Conservation (phyloP, 1,140 invertebrate genomes). For the Zaprionus tsacasi region DNA sequence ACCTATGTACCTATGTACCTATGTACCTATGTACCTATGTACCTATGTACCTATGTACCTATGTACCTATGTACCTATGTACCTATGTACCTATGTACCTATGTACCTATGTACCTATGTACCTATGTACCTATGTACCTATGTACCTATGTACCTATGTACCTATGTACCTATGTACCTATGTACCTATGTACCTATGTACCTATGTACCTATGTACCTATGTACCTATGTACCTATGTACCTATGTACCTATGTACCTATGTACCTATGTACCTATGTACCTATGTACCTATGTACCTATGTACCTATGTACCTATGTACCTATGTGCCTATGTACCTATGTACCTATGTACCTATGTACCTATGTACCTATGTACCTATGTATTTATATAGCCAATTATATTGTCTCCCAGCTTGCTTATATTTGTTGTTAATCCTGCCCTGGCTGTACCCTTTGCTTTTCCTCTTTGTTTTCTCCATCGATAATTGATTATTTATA, state of each 20-base stretch:
- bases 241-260: not conserved
- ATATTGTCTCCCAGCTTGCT: not conserved
- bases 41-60: not conserved
- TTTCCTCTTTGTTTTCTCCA: not conserved
- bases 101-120: not conserved
- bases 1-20: not conserved
- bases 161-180: not conserved
- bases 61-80: not conserved
- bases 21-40: not conserved
- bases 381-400: not conserved
- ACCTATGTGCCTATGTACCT: too few relatives aligned
- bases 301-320: not conserved
- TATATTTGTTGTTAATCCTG: not conserved
- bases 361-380: not conserved
- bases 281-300: not conserved
- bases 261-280: not conserved
- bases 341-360: not conserved
- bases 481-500: constrained; percentile 11
- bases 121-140: not conserved
- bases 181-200: not conserved
- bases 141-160: not conserved
- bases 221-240: not conserved
- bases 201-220: not conserved
- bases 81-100: not conserved
- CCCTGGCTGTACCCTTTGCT: not conserved